A percentile compares a stretch with the other conserved stretches of the same genome.
phyloP scores from a whole-genome alignment of 2,888 invertebrate genomes.

The Notodonta ziczac region DNA sequence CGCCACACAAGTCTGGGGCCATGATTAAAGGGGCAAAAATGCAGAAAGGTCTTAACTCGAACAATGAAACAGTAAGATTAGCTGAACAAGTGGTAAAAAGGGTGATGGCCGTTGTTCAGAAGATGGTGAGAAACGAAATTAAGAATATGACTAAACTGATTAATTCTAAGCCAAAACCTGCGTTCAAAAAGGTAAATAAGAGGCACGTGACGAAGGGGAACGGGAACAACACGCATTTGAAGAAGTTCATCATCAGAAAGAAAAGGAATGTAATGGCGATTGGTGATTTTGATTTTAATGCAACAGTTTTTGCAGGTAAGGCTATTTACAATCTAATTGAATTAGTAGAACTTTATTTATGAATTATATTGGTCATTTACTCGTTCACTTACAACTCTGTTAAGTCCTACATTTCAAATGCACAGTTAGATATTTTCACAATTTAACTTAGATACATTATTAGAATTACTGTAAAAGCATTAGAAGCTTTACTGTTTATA shows the following conservation, averaged over 20 bases:
- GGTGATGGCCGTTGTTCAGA: slow-evolving; percentile 49
- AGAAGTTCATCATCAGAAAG: slow-evolving; percentile 1
- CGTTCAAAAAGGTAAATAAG: slow-evolving; percentile 16
- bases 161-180: slow-evolving; percentile 3
- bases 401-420: too few species aligned
- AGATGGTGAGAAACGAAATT: slow-evolving; percentile 46
- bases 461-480: too few species aligned
- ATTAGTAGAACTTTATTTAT: not conserved
- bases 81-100: slow-evolving; percentile 47
- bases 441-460: too few species aligned
- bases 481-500: not conserved
- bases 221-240: not conserved
- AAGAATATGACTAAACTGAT: slow-evolving; percentile 16
- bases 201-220: slow-evolving; percentile 16
- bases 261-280: slow-evolving; percentile 1
- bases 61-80: slow-evolving; percentile 14
- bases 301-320: not conserved
- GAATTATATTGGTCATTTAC: too few species aligned
- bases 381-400: too few species aligned
- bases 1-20: slow-evolving; percentile 29
- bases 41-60: slow-evolving; percentile 19
- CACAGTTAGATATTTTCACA: too few species aligned
- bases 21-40: slow-evolving; percentile 22
- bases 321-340: not conserved
- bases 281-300: not conserved